Conservation (phyloP, 30 jellyfish, hydroid and myxozoan species). For the Pelagia noctiluca region DNA sequence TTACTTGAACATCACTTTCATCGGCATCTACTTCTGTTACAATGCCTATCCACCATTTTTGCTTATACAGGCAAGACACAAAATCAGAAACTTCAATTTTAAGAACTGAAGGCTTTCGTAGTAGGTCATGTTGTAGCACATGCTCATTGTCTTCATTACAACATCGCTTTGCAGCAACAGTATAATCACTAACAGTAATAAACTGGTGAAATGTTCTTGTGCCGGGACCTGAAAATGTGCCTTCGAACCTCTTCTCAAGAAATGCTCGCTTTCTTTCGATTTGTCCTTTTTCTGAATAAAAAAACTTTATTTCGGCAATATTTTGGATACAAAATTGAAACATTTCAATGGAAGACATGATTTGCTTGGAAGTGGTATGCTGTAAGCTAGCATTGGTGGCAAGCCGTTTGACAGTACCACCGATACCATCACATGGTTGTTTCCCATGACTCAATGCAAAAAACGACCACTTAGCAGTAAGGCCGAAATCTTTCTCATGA, state of each 20-base stretch:
- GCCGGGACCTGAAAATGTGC: constrained; percentile 17
- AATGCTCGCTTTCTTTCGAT: not conserved
- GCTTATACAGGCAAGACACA: no score
- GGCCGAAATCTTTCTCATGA: constrained; percentile 52
- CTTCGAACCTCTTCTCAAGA: constrained; percentile 16
- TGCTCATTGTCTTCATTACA: no score
- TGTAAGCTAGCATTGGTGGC: constrained; percentile 55
- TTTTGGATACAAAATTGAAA: not conserved
- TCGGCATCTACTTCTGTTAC: no score
- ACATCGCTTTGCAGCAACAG: no score
- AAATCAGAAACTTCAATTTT: no score
- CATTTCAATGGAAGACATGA: not conserved
- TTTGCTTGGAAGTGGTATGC: not conserved
- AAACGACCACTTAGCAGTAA: constrained; percentile 61
- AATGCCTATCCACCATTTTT: no score
- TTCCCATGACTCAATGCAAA: constrained; percentile 69
- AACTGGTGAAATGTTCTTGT: no score
- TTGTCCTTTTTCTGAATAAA: not conserved
- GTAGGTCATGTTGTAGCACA: no score
- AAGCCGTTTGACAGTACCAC: constrained; percentile 45
- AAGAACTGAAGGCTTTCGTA: no score
- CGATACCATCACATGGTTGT: no score
- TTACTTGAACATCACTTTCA: no score
- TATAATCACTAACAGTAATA: no score
- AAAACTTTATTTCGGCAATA: not conserved